These are phyloP conservation scores for Malacoraja senta DNA, from an alignment of 2,797 vertebrate genomes.

Conservation along the genomic window DNA sequence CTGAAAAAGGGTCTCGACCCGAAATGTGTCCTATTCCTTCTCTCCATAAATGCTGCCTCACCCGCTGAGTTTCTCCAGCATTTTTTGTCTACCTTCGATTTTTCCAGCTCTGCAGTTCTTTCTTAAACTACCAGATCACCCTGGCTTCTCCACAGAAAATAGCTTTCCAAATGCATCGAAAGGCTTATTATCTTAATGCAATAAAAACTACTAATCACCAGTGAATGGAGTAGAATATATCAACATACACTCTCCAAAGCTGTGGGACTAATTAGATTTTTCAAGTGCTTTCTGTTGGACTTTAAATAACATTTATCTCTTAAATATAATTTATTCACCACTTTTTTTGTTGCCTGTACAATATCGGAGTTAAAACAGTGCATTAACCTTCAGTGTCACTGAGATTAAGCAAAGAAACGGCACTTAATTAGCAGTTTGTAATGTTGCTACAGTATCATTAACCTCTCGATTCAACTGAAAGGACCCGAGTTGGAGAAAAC, in stretches of 20 bases:
- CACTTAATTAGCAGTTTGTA: neutral
- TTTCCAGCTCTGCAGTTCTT: too few species aligned
- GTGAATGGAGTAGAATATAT: neutral
- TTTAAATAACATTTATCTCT: slow-evolving; percentile 12
- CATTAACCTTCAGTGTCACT: neutral
- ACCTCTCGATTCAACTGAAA: neutral
- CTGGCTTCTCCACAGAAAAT: neutral
- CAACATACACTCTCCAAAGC: neutral
- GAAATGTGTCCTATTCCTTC: too few species aligned
- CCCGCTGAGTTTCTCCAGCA: too few species aligned
- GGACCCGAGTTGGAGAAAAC: neutral
- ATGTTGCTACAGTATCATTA: neutral
- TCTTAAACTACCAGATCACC: neutral
- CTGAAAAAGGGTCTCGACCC: too few species aligned
- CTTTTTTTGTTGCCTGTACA: neutral
- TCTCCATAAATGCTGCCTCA: too few species aligned
- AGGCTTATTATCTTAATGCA: neutral
- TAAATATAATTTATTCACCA: neutral
- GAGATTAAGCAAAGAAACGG: neutral
- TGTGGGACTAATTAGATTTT: neutral
- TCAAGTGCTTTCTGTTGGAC: neutral
- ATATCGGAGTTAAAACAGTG: neutral
- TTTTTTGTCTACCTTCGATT: too few species aligned
- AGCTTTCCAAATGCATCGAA: neutral
- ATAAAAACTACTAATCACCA: neutral